Percentiles rank a stretch among this genome's conserved stretches.
Evolutionary conservation across 2,888 invertebrate species (phyloP).

Genomic region (Drosophila trichaetosa): DNA sequence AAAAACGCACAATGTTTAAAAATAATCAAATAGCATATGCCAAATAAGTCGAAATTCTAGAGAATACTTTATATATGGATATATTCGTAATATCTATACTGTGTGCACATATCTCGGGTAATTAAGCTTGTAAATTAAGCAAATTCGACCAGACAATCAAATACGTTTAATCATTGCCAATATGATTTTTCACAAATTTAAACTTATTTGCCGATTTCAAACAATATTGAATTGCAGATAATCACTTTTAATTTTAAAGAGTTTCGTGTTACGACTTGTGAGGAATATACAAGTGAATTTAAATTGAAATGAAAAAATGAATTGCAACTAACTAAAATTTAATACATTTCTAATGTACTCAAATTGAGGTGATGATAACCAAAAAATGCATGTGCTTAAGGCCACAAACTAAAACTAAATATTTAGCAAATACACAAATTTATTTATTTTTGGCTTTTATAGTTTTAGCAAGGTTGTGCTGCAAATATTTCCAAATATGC

Average conservation of each 20-base stretch:
- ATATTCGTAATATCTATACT: not conserved
- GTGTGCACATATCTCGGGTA: constrained; percentile 6
- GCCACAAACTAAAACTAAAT: not conserved
- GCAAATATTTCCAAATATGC: constrained; percentile 7
- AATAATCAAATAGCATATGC: constrained; percentile 17
- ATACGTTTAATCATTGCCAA: constrained; percentile 24
- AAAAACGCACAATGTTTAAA: constrained; percentile 5
- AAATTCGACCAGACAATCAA: constrained; percentile 10
- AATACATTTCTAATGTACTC: not conserved
- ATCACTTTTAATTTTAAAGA: not conserved
- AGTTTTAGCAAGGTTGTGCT: not conserved
- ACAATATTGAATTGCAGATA: not conserved
- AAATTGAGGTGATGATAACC: not conserved
- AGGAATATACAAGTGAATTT: not conserved
- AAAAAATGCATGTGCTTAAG: not conserved
- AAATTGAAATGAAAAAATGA: not conserved
- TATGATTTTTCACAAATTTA: constrained; percentile 9
- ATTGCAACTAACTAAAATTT: not conserved
- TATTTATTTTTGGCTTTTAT: not conserved
- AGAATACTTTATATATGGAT: not conserved
- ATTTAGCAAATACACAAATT: not conserved
- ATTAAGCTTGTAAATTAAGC: constrained; percentile 30
- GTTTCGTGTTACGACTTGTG: not conserved
- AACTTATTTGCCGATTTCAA: not conserved
- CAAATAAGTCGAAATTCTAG: constrained; percentile 16